phyloP scores from a whole-genome alignment of 2,797 vertebrate species.

The Falco biarmicus region DNA sequence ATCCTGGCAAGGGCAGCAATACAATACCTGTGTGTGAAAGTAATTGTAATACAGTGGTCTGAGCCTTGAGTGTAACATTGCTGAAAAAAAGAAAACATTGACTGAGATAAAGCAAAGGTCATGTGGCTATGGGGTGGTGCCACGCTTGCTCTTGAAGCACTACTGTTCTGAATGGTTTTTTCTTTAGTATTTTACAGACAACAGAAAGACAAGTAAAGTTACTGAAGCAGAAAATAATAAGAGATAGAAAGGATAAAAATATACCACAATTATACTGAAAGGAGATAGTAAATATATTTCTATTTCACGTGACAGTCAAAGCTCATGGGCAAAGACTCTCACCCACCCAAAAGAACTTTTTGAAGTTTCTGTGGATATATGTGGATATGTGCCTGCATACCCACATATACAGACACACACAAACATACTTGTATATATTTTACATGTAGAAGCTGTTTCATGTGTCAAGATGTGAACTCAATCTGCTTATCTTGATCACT shows the following conservation, averaged over 20 bases:
- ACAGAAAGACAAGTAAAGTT: neutral
- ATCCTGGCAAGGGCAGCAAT: neutral
- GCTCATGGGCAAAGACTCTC: neutral
- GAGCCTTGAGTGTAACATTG: neutral
- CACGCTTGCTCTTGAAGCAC: neutral
- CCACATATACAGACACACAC: neutral
- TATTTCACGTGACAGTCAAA: neutral
- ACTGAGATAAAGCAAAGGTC: neutral
- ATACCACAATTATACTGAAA: neutral
- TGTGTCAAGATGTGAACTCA: neutral
- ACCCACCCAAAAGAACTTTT: neutral
- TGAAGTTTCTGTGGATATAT: neutral
- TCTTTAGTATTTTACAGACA: neutral
- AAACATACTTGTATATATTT: neutral
- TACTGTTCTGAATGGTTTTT: neutral
- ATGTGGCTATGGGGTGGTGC: rapidly evolving
- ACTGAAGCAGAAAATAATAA: neutral
- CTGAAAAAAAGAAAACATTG: neutral
- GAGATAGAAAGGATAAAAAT: neutral
- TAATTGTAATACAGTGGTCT: neutral
- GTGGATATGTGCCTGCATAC: rapidly evolving
- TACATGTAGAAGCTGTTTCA: neutral
- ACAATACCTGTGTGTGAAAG: neutral
- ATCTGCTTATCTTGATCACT: neutral
- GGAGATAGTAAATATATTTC: neutral